Base-by-base conservation (phyloP, 2,888 invertebrate species). In the Punctoribates punctum region DNA sequence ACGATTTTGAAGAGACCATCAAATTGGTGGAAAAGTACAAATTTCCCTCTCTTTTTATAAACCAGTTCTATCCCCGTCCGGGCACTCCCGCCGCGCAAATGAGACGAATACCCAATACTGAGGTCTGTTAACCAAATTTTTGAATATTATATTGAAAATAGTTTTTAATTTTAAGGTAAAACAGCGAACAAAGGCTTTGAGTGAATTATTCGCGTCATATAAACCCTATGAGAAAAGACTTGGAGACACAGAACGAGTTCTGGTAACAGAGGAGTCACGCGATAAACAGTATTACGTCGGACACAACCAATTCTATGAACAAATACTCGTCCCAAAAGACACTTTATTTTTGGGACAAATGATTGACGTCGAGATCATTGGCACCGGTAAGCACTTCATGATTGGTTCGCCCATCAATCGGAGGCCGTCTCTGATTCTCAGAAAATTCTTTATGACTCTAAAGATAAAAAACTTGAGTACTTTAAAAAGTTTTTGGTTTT, bases 21-120 rank as follows among this genome's bases (percentile, higher is more conserved):
- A 83, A 86, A 0, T 86, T 99, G 0, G 96, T 98, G 80, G 85
- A 86, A 79, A 89, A 92, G 82, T 92, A 96, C 84, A 88, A 90
- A 80, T 99, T 99, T 84, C 93, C 96, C 0, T 91, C 92, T 81
- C 87, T 99, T 8, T 99, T 97, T 84, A 98, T 98, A 82, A 99
- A 99, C 86, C 98, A 99, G 86, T 99, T 95, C 86, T 99, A 92
- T 82, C 94, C 98, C 0, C 85, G 98, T 20, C 95, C 96, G 0
- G 97, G 97, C 2, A 99, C 98, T 0, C 96, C 96, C 0, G 98
- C 98, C 9, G 96, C 97, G 0, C 88, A 89, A 79, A 90, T 99
- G 91, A 86, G 87, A 4, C 88, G 90, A 84, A 89, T 97, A 34
- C 92, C 94, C 0, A 87, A 93, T 0, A 89, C 92, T 83, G 89